Evolutionary conservation across 2,113 vertebrate genomes (phyloP), one percentile per base, ranked within the genome.

Genomic region (Bufo gargarizans): DNA sequence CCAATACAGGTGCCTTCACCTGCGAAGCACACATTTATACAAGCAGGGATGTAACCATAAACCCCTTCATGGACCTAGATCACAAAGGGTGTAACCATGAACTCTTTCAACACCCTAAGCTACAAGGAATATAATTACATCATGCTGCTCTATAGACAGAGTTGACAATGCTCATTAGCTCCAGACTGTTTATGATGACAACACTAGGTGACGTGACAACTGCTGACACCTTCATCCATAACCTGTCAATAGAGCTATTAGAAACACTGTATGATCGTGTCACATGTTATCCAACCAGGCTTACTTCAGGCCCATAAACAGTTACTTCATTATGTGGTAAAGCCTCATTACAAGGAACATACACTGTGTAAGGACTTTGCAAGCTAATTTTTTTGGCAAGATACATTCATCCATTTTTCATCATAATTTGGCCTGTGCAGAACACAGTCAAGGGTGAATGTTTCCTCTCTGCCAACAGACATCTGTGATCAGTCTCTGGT

Each of bases 401-500:
- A 13, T 20, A 77, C 6, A 81, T 61, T 61, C 10, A 1, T 17
- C 55, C 53, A 33, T 11, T 81, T 79, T 81, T 7, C 55, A 81
- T 61, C 56, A 81, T 43, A 59, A 81, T 81, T 81, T 81, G 78
- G 56, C 56, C 56, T 45, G 78, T 61, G 0, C 20, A 19, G n/a
- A 33, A 56, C 50, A 50, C 7, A 50, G 72, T 76, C 47, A 76
- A 49, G 45, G 47, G 17, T 50, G 14, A 49, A 76, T 76, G 20
- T 20, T 76, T 76, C 45, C 19, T 20, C 33, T 45, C 72, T 49
- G 45, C 72, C 72, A 76, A 76, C 47, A 20, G 72, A 17, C 72
- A 50, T 76, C 16, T 76, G 72, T 50, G 72, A 76, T 76, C 72
- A 17, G 72, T 76, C 45, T 76, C 47, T 76, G 72, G 45, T 76